phyloP scores from a whole-genome alignment of 2,797 vertebrate genomes.

The Erethizon dorsatum region DNA sequence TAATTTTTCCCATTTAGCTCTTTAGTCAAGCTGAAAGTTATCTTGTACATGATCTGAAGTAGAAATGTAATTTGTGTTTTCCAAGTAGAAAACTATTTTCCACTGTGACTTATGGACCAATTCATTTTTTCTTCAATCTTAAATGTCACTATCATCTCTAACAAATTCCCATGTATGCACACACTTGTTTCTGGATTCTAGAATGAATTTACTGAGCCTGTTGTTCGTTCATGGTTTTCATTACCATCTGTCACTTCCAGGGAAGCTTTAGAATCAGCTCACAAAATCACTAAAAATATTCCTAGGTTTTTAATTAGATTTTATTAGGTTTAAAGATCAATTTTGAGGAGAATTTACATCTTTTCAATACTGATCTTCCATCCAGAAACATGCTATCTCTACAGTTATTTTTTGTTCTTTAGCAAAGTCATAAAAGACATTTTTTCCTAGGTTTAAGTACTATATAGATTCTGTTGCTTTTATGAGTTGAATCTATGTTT shows the following conservation, averaged over 20 bases:
- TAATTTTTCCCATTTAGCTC: background rate
- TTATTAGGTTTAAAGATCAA: background rate
- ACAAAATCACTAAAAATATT: background rate
- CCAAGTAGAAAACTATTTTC: background rate
- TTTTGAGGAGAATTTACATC: background rate
- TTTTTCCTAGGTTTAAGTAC: background rate
- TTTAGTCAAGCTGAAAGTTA: background rate
- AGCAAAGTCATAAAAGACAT: background rate
- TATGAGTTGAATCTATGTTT: background rate
- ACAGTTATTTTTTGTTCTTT: background rate
- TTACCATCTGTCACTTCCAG: slow-evolving; percentile 12
- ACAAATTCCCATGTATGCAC: background rate
- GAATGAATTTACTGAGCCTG: background rate
- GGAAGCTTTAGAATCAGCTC: background rate
- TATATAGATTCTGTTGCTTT: slow-evolving; percentile 11
- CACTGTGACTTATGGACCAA: background rate
- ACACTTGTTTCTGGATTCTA: background rate
- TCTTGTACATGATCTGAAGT: background rate
- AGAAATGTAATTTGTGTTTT: slow-evolving; percentile 18
- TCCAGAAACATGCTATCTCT: background rate
- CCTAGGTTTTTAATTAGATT: background rate
- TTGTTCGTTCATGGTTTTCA: background rate
- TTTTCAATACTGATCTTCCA: background rate
- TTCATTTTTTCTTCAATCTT: background rate
- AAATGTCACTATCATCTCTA: background rate